Percentiles rank a stretch among this genome's conserved stretches.
phyloP scores from a whole-genome alignment of 2,888 invertebrate genomes.

The Leptogaster cylindrica region DNA sequence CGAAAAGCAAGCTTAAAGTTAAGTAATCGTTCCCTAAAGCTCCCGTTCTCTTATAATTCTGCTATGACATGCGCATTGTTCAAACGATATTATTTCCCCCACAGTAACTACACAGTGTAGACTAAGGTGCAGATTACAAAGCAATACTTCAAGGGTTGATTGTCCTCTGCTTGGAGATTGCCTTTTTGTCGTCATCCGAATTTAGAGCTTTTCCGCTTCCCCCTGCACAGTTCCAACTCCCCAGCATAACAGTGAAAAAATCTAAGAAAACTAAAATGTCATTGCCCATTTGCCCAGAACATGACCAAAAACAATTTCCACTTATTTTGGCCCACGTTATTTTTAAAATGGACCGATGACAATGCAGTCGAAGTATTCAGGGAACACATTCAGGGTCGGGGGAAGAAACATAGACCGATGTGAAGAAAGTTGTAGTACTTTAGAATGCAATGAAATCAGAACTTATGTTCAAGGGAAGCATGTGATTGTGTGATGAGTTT shows the following conservation, averaged over 20 bases:
- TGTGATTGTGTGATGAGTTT: slow-evolving; percentile 11
- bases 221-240: not conserved
- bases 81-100: not conserved
- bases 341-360: slow-evolving; percentile 10
- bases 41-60: too few species aligned
- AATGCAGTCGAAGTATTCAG: slow-evolving; percentile 5
- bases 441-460: slow-evolving; percentile 36
- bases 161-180: slow-evolving; percentile 31
- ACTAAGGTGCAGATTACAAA: too few species aligned
- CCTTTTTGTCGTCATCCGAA: slow-evolving; percentile 15
- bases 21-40: not conserved
- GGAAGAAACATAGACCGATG: slow-evolving; percentile 1
- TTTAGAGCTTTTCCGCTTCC: slow-evolving; percentile 22
- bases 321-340: not conserved
- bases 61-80: slow-evolving; percentile 14
- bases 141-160: slow-evolving; percentile 34
- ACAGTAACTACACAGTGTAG: slow-evolving; percentile 26
- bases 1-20: slow-evolving; percentile 7
- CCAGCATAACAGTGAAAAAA: too few species aligned
- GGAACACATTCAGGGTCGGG: slow-evolving; percentile 1
- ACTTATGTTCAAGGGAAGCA: slow-evolving; percentile 21
- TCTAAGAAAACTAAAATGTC: too few species aligned
- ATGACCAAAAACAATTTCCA: not conserved
- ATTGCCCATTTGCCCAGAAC: not conserved
- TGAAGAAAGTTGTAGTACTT: slow-evolving; percentile 39